A percentile compares a stretch with the other conserved stretches of the same genome.
phyloP scores from a whole-genome alignment of 1,140 invertebrate species.

The Uloborus diversus region DNA sequence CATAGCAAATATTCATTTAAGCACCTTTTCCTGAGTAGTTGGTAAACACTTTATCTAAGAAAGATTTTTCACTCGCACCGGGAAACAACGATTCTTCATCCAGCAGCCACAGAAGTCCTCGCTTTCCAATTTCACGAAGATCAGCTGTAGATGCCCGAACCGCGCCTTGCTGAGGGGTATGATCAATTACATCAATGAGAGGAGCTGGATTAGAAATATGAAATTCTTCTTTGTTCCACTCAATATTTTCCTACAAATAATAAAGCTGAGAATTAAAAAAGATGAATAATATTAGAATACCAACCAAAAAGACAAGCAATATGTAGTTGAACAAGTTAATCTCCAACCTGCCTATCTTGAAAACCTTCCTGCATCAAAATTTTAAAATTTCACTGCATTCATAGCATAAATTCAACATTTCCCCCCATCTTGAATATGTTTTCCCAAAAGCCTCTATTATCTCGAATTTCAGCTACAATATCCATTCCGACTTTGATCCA shows the following conservation, averaged over 20 bases:
- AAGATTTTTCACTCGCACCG: constrained; percentile 83
- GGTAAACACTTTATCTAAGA: constrained; percentile 83
- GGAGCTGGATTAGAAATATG: constrained; percentile 73
- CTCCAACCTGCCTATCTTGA: too few relatives aligned
- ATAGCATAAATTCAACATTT: too few relatives aligned
- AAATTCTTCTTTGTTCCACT: constrained; percentile 69
- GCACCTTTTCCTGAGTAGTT: constrained; percentile 72
- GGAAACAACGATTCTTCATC: constrained; percentile 92
- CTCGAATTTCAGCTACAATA: too few relatives aligned
- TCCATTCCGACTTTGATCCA: too few relatives aligned
- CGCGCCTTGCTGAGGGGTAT: constrained; percentile 72
- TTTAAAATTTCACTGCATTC: too few relatives aligned
- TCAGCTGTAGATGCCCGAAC: constrained; percentile 81
- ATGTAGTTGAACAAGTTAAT: too few relatives aligned
- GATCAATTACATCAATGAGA: constrained; percentile 79
- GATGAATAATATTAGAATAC: too few relatives aligned
- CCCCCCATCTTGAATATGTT: too few relatives aligned
- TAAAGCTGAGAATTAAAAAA: constrained; percentile 44
- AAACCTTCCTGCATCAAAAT: too few relatives aligned
- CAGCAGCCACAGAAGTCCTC: constrained; percentile 89
- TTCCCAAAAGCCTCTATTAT: too few relatives aligned
- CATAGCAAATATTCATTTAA: too few relatives aligned
- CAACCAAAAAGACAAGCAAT: too few relatives aligned
- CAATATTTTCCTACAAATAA: constrained; percentile 70
- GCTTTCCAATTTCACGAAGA: constrained; percentile 80